Evolutionary conservation across 2,888 invertebrate species (phyloP).

Genomic region (Andrena dorsata): DNA sequence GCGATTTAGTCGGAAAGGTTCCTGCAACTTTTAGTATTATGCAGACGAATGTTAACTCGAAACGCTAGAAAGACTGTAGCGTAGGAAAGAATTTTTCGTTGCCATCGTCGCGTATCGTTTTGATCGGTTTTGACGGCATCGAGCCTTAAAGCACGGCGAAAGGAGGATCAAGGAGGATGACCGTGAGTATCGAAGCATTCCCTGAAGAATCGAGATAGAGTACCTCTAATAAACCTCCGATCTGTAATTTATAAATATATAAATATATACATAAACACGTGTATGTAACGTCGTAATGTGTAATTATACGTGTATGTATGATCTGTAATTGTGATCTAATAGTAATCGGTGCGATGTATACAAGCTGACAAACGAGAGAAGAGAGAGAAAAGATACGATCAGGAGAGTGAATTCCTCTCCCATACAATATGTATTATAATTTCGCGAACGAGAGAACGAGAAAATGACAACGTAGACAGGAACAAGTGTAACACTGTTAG

Average conservation of each 20-base stretch:
- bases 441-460: slow-evolving; percentile 46
- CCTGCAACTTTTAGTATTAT: slow-evolving; percentile 2
- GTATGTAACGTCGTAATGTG: slow-evolving; percentile 59
- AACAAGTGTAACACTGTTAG: slow-evolving; percentile 75
- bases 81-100: slow-evolving; percentile 12
- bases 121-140: slow-evolving; percentile 23
- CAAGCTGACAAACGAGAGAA: slow-evolving; percentile 42
- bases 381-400: slow-evolving; percentile 26
- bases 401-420: not conserved
- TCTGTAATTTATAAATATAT: slow-evolving; percentile 63
- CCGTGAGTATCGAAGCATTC: slow-evolving; percentile 32
- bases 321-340: slow-evolving; percentile 65
- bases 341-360: slow-evolving; percentile 51
- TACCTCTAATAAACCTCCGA: slow-evolving; percentile 49
- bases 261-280: slow-evolving; percentile 57
- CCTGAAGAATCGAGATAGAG: slow-evolving; percentile 20
- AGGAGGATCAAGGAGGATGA: not conserved
- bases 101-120: slow-evolving; percentile 36
- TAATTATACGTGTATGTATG: slow-evolving; percentile 66
- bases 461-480: slow-evolving; percentile 46
- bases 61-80: not conserved
- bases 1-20: not conserved
- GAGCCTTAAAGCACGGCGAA: not conserved
- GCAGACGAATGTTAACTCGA: slow-evolving; percentile 17
- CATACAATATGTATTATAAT: slow-evolving; percentile 57